phyloP scores from a whole-genome alignment of 2,888 invertebrate genomes.

The Thecophora atra region DNA sequence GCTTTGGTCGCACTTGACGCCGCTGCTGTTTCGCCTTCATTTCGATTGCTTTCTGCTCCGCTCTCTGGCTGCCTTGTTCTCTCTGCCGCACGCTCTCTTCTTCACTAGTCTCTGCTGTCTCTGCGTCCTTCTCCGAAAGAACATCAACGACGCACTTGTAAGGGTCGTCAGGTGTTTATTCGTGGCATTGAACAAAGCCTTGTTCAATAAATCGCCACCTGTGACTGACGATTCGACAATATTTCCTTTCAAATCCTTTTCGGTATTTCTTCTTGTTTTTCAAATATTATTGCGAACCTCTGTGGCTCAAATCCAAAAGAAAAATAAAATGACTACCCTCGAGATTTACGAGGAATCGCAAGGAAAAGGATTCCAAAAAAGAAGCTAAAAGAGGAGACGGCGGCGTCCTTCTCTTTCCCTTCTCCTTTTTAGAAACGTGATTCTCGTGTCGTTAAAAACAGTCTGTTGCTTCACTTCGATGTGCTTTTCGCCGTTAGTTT shows the following conservation, averaged over 20 bases:
- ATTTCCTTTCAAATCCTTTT: neutral
- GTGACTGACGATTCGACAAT: constrained; percentile 7
- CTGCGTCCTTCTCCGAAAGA: neutral
- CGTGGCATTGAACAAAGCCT: constrained; percentile 36
- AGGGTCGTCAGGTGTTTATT: constrained; percentile 28
- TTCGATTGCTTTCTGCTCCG: neutral
- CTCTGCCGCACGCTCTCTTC: neutral
- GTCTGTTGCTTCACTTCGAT: constrained; percentile 5
- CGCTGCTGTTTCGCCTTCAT: neutral
- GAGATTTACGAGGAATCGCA: too few relatives aligned
- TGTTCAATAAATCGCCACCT: constrained; percentile 31
- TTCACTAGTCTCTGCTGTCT: neutral
- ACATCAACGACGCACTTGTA: neutral
- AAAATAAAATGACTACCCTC: neutral
- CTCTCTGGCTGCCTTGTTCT: too few relatives aligned
- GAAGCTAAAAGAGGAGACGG: neutral
- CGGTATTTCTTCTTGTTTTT: neutral
- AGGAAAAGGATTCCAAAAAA: too few relatives aligned
- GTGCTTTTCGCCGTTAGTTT: neutral
- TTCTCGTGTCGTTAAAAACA: neutral
- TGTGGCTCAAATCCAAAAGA: neutral
- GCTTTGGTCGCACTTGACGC: constrained; percentile 12
- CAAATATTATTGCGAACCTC: neutral
- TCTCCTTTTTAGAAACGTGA: too few relatives aligned
- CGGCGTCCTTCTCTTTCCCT: neutral